Evolutionary conservation across 2,113 vertebrate species (phyloP).

Genomic region (Corythornis vintsioides): DNA sequence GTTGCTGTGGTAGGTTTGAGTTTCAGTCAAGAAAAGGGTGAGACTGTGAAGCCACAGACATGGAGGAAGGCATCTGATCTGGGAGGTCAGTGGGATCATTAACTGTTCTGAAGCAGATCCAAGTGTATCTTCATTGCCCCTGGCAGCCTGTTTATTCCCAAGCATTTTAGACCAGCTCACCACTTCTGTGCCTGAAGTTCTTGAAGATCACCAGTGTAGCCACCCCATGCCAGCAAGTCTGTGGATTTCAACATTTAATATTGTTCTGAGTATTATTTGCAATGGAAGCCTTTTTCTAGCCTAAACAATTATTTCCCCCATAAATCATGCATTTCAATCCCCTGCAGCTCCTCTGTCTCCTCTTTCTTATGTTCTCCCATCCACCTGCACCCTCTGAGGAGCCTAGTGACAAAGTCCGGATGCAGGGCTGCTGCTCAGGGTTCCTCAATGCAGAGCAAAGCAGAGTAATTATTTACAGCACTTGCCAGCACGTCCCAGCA

Average conservation of each 20-base stretch:
- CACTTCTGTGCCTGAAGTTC: neutral
- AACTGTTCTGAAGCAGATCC: neutral
- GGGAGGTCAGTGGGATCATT: neutral
- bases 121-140: neutral
- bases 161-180: neutral
- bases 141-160: neutral
- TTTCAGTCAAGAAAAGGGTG: neutral
- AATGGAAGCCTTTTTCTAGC: neutral
- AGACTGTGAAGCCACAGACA: neutral
- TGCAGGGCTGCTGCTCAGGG: neutral
- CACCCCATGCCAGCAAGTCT: neutral
- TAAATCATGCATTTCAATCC: neutral
- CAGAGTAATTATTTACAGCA: neutral
- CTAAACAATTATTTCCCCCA: neutral
- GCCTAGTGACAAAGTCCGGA: neutral
- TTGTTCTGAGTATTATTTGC: neutral
- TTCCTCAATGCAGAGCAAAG: neutral
- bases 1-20: neutral
- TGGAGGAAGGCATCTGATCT: fast-evolving
- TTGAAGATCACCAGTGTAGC: neutral
- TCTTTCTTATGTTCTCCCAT: neutral
- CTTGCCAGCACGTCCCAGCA: slow-evolving; percentile 26
- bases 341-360: neutral
- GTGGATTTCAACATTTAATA: slow-evolving; percentile 3
- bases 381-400: neutral